phyloP scores from a whole-genome alignment of 2,797 vertebrate genomes.

The Tinamus major region DNA sequence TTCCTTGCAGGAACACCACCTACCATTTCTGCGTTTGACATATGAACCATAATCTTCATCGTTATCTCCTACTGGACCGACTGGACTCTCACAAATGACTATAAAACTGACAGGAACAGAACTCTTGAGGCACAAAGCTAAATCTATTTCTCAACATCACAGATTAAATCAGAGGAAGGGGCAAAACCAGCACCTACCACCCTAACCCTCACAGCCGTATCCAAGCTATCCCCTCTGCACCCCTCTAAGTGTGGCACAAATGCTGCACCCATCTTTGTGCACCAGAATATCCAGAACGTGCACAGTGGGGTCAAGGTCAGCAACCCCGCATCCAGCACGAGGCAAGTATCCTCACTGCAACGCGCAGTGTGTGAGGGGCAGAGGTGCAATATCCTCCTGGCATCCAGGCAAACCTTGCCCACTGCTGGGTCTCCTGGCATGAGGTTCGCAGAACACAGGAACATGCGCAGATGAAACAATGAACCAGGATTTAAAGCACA shows the following conservation, averaged over 20 bases:
- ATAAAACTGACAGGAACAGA: background rate
- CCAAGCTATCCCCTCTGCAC: background rate
- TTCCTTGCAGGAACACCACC: background rate
- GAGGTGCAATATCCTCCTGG: background rate
- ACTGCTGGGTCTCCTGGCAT: background rate
- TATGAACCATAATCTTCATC: background rate
- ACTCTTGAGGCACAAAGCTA: background rate
- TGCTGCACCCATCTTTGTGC: background rate
- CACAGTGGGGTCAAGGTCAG: background rate
- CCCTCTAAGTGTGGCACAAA: background rate
- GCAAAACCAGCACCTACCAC: background rate
- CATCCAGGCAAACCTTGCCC: background rate
- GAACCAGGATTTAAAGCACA: background rate
- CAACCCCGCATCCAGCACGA: background rate
- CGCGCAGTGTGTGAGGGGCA: background rate
- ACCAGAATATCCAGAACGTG: background rate
- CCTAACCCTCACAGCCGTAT: background rate
- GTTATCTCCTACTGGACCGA: background rate
- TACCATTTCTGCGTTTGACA: background rate
- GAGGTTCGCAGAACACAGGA: background rate
- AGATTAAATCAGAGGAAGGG: background rate
- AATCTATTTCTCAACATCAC: background rate
- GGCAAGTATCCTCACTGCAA: background rate
- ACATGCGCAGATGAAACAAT: rapidly evolving
- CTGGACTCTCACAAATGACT: background rate